Base-by-base conservation (phyloP, 2,797 vertebrate species). In the Cygnus olor region DNA sequence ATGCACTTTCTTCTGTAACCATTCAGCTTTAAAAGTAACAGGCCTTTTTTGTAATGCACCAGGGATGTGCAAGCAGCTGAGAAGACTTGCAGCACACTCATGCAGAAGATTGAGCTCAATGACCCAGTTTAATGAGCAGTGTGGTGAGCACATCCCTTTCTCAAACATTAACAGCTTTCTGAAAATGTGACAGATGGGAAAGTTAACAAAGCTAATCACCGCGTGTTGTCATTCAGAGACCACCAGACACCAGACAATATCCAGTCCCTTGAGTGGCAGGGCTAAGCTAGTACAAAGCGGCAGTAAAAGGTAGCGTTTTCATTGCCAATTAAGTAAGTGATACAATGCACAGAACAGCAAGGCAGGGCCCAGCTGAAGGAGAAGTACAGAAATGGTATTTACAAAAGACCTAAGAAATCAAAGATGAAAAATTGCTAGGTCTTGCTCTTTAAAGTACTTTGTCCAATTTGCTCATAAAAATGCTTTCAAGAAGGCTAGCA, bases 141-240 rank as follows among this genome's bases (percentile, higher is more conserved):
- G 71, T 1, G 78, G 45, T 15, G 44, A 57, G 19, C 2, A 17
- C 10, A 42, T 40, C 38, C 42, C 27, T 60, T 70, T 60, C 80
- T 61, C 70, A 60, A n/a, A 6, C 38, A 5, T 2, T 16, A 74
- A 34, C 44, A 82, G 49, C 77, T 76, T 65, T 56, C 49, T 76
- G 73, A 70, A 51, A 32, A 2, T 0, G 1, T 72, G 88, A 47
- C 51, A 56, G 69, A 83, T 44, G 71, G 56, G 51, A 57, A 77
- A 77, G 38, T 66, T 73, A 93, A 58, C 34, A 42, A n/a, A 93
- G 74, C 38, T 66, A 57, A 42, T 30, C 15, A 51, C 49, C 80
- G 79, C 57, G 47, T 53, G 20, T 19, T 86, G 69, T 21, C 22
- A 22, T 54, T 69, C 84, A 88, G n/a, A 54, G 69, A 51, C 1